phyloP scores from a whole-genome alignment of 2,113 vertebrate genomes.

The Fukomys damarensis region DNA sequence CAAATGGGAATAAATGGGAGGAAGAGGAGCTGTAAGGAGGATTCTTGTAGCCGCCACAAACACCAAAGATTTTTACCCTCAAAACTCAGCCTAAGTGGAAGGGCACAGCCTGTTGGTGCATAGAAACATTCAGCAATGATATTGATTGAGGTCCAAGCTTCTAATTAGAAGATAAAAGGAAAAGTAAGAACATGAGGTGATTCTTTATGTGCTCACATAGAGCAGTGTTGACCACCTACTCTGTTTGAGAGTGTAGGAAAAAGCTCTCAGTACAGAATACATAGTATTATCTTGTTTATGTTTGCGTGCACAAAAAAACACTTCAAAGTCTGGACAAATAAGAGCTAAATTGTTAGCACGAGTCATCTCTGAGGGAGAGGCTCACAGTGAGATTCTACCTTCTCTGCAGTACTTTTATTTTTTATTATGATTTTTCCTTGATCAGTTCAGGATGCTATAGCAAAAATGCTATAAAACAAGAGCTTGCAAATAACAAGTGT shows the following conservation, averaged over 20 bases:
- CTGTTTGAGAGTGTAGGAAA: neutral
- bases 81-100: neutral
- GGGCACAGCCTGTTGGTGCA: neutral
- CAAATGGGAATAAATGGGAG: neutral
- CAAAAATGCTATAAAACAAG: neutral
- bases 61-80: neutral
- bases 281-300: neutral
- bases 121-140: slow-evolving; percentile 18
- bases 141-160: slow-evolving; percentile 52
- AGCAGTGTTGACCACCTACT: neutral
- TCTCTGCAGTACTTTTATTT: neutral
- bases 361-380: neutral
- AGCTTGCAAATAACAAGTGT: neutral
- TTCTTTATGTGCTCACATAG: neutral
- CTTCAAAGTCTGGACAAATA: neutral
- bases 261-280: neutral
- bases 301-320: neutral
- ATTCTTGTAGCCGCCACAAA: neutral
- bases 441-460: neutral
- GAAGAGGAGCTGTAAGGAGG: neutral
- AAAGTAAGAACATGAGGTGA: neutral
- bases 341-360: neutral
- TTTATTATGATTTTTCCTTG: neutral
- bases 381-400: neutral
- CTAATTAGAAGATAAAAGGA: slow-evolving; percentile 70